These are phyloP conservation scores for Lycaon pictus DNA, from an alignment of 2,113 vertebrate genomes.

Conservation along the genomic window DNA sequence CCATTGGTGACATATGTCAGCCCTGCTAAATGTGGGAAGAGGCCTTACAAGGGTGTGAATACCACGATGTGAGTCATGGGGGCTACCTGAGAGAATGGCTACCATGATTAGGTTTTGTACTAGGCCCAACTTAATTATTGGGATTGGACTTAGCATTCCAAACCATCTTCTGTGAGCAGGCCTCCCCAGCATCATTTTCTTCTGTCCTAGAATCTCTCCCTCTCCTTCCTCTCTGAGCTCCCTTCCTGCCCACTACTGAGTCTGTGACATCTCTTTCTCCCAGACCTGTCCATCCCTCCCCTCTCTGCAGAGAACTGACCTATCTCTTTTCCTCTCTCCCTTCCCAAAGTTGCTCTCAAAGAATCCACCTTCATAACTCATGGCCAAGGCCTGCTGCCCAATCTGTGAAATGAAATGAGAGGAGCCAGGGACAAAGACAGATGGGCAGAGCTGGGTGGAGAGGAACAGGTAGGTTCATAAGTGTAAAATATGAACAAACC, in stretches of 20 bases:
- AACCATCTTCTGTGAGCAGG: not conserved
- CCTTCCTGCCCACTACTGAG: not conserved
- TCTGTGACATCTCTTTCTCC: conserved; percentile 27
- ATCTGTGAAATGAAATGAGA: conserved; percentile 45
- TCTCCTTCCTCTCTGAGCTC: not conserved
- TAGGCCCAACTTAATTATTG: not conserved
- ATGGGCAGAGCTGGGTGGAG: conserved; percentile 19
- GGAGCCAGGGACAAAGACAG: conserved; percentile 67
- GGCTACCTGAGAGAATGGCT: not conserved
- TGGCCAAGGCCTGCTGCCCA: conserved; percentile 62
- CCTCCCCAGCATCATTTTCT: not conserved
- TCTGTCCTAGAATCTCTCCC: not conserved
- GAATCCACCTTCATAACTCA: conserved; percentile 61
- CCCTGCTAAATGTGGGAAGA: not conserved
- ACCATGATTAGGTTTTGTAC: not conserved
- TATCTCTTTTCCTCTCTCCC: not conserved
- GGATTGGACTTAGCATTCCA: not conserved
- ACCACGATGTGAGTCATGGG: not conserved
- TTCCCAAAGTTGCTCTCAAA: not conserved
- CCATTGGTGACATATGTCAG: not conserved
- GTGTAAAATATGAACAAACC: conserved; percentile 79
- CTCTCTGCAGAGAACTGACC: not conserved
- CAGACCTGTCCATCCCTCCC: not conserved
- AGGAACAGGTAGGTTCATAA: conserved; percentile 70
- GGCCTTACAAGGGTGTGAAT: not conserved